Evolutionary conservation across 92 coral and sea anemone species (phyloP).

Genomic region (Phenganax subtilis): DNA sequence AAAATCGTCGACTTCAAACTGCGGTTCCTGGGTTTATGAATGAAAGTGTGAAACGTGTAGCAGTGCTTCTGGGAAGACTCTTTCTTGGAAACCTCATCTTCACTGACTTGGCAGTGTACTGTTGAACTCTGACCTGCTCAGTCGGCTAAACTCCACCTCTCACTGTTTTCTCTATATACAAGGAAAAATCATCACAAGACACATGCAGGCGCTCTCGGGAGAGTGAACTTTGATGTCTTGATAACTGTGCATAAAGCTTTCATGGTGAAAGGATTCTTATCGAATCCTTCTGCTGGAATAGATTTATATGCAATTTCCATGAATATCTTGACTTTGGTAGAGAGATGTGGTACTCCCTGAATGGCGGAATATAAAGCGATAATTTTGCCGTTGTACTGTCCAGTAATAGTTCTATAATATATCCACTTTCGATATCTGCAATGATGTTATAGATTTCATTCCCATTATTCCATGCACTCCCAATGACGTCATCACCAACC

Average conservation of each 20-base stretch:
- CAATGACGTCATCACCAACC: conserved; percentile 25
- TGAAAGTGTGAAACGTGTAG: no score
- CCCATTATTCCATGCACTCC: conserved; percentile 11
- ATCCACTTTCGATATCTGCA: background rate
- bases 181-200: no score
- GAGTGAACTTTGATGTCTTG: no score
- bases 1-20: background rate
- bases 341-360: conserved; percentile 6
- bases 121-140: no score
- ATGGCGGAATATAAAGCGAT: background rate
- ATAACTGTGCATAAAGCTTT: background rate
- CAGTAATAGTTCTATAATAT: background rate
- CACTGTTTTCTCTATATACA: no score
- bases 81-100: background rate
- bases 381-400: background rate
- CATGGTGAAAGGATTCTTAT: conserved; percentile 1
- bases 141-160: background rate
- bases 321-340: background rate
- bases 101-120: no score
- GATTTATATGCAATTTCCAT: conserved; percentile 4
- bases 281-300: conserved; percentile 3
- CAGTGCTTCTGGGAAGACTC: background rate
- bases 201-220: no score
- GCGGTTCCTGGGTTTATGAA: no score
- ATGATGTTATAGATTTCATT: background rate